These are phyloP conservation scores for Drosophila sproati DNA, from an alignment of 1,140 invertebrate genomes.

Conservation along the genomic window DNA sequence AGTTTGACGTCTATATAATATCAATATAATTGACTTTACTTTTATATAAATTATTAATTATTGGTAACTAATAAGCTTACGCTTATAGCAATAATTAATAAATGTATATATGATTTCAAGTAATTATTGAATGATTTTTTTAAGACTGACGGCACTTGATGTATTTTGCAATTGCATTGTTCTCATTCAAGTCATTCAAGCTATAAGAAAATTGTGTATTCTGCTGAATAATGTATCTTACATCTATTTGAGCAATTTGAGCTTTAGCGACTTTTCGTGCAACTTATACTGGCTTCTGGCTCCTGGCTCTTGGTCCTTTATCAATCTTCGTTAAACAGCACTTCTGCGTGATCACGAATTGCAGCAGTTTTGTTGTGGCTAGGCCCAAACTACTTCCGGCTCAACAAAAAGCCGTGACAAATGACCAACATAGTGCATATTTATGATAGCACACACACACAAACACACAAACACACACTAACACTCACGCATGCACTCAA, in stretches of 20 bases:
- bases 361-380: constrained; percentile 37
- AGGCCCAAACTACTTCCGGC: constrained; percentile 23
- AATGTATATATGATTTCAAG: constrained; percentile 3
- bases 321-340: constrained; percentile 72
- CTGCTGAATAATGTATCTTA: not conserved
- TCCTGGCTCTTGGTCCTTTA: constrained; percentile 44
- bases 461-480: constrained; percentile 24
- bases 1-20: no score
- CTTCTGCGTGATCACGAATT: constrained; percentile 41
- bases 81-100: not conserved
- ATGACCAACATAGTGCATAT: constrained; percentile 78
- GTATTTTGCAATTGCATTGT: no score
- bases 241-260: not conserved
- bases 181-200: no score
- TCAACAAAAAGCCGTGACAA: constrained; percentile 66
- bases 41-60: no score
- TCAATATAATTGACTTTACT: no score
- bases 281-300: not conserved
- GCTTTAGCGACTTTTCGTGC: not conserved
- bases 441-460: constrained; percentile 62
- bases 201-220: no score
- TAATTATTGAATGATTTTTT: no score
- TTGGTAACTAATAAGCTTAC: no score
- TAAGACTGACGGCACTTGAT: no score
- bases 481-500: constrained; percentile 45